These are phyloP conservation scores for Laupala kohalensis DNA, from an alignment of 1,140 invertebrate genomes.

Conservation along the genomic window DNA sequence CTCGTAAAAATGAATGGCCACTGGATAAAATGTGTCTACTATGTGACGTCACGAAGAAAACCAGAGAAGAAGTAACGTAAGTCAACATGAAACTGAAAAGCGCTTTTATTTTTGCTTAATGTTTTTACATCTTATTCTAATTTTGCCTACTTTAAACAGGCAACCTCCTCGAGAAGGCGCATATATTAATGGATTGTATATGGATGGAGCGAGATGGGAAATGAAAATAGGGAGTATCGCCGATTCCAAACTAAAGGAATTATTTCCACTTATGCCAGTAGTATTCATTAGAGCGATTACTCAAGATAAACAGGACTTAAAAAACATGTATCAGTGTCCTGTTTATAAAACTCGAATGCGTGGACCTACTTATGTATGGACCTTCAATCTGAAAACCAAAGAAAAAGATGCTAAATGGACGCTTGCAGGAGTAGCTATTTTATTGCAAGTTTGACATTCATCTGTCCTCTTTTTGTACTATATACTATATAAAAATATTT, in stretches of 20 bases:
- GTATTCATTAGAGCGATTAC: constrained; percentile 75
- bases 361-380: constrained; percentile 90
- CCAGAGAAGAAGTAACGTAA: constrained; percentile 68
- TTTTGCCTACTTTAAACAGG: constrained; percentile 24
- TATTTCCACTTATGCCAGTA: constrained; percentile 83
- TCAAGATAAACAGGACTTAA: constrained; percentile 68
- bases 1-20: constrained; percentile 88
- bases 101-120: background rate
- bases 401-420: constrained; percentile 85
- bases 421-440: constrained; percentile 79
- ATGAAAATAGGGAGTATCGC: constrained; percentile 55
- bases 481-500: no score
- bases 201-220: constrained; percentile 49
- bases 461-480: background rate
- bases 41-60: constrained; percentile 88
- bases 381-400: constrained; percentile 83
- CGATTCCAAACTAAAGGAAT: constrained; percentile 76
- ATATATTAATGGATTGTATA: constrained; percentile 72
- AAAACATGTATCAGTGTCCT: constrained; percentile 84
- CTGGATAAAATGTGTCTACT: constrained; percentile 90
- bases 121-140: background rate
- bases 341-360: constrained; percentile 80
- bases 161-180: constrained; percentile 78
- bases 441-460: constrained; percentile 41
- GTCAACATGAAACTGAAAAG: background rate